Conservation (phyloP, 2,888 invertebrate species). For the Caenorhabditis macrosperma region DNA sequence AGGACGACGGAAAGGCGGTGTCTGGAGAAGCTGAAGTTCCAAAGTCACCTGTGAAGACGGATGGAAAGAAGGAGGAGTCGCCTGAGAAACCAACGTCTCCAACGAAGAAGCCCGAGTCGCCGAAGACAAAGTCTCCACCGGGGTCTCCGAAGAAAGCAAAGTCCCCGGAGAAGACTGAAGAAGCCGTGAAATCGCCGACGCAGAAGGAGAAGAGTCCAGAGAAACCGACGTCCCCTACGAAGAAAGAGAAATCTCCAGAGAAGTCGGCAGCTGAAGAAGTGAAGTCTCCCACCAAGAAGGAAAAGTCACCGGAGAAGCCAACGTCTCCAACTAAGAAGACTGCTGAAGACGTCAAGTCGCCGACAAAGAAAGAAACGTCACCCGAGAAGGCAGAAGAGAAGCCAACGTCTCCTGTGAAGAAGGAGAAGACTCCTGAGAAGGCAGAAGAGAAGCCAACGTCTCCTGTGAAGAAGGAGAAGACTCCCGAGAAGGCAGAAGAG, state of each 20-base stretch:
- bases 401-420: conserved; percentile 30
- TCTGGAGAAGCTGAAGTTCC: conserved; percentile 3
- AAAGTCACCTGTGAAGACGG: conserved; percentile 39
- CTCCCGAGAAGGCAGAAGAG: conserved; percentile 16
- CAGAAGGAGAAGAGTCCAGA: conserved; percentile 5
- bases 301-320: conserved; percentile 17
- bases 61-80: conserved; percentile 12
- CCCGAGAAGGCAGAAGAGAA: conserved; percentile 9
- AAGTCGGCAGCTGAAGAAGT: conserved; percentile 14
- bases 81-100: conserved; percentile 4
- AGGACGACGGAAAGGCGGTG: no score
- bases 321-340: no score
- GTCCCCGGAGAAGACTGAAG: no score
- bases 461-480: conserved; percentile 33
- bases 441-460: conserved; percentile 13
- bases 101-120: conserved; percentile 33
- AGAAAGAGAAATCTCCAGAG: conserved; percentile 43
- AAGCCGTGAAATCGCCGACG: no score
- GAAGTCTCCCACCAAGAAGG: conserved; percentile 46
- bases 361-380: background rate
- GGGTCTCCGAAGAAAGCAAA: conserved; percentile 40
- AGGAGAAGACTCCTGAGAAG: conserved; percentile 43
- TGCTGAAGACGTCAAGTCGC: no score
- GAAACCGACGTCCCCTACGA: conserved; percentile 29
- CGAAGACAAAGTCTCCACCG: conserved; percentile 28